These are phyloP conservation scores for Malacosoma neustria DNA, from an alignment of 2,888 invertebrate species.

Conservation along the genomic window DNA sequence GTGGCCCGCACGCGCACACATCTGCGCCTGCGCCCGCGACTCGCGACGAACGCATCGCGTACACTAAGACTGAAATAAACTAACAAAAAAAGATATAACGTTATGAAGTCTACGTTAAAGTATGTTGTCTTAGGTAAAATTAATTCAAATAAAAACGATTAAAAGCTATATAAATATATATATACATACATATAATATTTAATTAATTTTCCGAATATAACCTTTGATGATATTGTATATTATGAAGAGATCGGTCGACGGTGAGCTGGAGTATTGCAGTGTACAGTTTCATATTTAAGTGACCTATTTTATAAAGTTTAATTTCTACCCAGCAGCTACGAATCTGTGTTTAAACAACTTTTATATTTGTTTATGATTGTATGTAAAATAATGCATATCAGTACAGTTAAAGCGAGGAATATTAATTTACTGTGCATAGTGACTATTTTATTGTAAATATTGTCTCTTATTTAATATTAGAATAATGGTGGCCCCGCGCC, in stretches of 20 bases:
- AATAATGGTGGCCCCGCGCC: constrained; percentile 56
- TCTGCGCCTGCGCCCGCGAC: constrained; percentile 31
- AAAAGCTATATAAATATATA: constrained; percentile 60
- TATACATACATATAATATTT: no score
- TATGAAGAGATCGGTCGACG: constrained; percentile 49
- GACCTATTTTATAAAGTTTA: constrained; percentile 56
- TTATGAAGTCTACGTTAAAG: constrained; percentile 67
- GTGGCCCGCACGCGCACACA: constrained; percentile 43
- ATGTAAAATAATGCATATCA: constrained; percentile 65
- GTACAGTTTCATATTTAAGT: constrained; percentile 63
- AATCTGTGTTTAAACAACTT: constrained; percentile 73
- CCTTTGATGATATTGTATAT: constrained; percentile 56
- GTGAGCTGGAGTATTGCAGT: constrained; percentile 58
- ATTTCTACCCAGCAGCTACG: constrained; percentile 66
- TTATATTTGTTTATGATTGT: constrained; percentile 64
- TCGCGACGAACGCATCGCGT: constrained; percentile 66
- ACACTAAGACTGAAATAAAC: constrained; percentile 73
- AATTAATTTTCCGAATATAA: constrained; percentile 63
- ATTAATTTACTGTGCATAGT: constrained; percentile 67
- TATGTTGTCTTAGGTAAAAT: constrained; percentile 72
- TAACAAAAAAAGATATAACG: constrained; percentile 65
- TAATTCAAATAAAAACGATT: constrained; percentile 70
- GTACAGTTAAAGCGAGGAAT: constrained; percentile 62
- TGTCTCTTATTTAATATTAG: constrained; percentile 68
- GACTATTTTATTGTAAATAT: constrained; percentile 72